Base-by-base conservation (phyloP, 1,140 invertebrate species). In the Rhopalosiphum maidis region DNA sequence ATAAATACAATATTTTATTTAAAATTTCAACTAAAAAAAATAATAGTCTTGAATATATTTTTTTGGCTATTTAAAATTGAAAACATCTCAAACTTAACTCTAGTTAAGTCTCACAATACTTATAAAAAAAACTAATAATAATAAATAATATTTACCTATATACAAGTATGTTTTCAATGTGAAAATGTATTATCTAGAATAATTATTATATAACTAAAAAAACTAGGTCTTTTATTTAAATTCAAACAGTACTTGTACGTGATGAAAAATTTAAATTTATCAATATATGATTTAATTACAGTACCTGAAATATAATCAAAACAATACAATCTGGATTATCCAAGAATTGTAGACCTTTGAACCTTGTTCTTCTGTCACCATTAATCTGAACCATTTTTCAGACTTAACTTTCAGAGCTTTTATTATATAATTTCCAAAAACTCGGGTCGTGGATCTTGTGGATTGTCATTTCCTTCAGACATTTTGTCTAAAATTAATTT, bases 371-470 rank as follows among this genome's bases (percentile, higher is more conserved):
- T 99, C 98, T 95, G 99, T 98, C 30, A 97, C 96, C 94, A 98
- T 96, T 94, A 99, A 96, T 93, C 98, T 96, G 85, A 96, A 96
- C 97, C 98, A 99, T 97, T 98, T 98, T 95, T 99, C 98, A 21
- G 97, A 97, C 95, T 99, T 99, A 35, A 98, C 95, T 96, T 98
- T 98, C 54, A 99, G 95, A 0, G 98, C 98, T 95, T 98, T 98
- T 93, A 98, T 97, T 30, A 98, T 97, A 95, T 98, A 98, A 51
- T 96, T 96, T 3, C 98, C 98, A 89, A 99, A 96, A 98, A 98
- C 93, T 98, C 97, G 54, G 98, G 96, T 11, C 98, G 96, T 83
- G 96, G 96, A 95, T 99, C 98, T 6, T 96, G 95, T 2, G 96
- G 94, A 2, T 37, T 93, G 2, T 77, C 86, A 85, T 94, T 90